Conservation (phyloP, 2,888 invertebrate species). For the Diarsia rubi region DNA sequence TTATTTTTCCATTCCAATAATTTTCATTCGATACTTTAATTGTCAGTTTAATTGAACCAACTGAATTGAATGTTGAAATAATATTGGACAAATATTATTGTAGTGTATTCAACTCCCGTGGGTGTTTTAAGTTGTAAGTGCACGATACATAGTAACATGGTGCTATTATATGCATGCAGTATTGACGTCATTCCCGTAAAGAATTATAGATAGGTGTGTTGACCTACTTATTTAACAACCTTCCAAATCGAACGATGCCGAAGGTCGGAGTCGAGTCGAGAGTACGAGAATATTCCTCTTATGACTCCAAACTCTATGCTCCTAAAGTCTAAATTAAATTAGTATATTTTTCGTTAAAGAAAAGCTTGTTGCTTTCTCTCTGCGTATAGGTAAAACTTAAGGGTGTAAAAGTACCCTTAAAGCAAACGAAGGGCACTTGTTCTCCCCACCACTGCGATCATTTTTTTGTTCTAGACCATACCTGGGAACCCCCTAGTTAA, state of each 20-base stretch:
- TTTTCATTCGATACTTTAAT: constrained; percentile 21
- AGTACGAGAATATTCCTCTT: too few species aligned
- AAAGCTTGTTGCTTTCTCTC: not conserved
- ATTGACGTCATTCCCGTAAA: not conserved
- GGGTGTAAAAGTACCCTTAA: too few species aligned
- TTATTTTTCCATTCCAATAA: constrained; percentile 22
- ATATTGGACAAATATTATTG: constrained; percentile 2
- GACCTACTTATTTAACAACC: not conserved
- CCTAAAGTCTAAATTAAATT: not conserved
- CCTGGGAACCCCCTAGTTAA: too few species aligned
- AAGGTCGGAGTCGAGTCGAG: not conserved
- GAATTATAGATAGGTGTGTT: not conserved
- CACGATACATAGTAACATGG: not conserved
- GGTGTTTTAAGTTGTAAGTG: not conserved
- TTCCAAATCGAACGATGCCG: not conserved
- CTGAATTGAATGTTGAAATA: constrained; percentile 10
- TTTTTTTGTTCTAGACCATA: too few species aligned
- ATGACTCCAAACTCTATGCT: too few species aligned
- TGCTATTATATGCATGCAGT: constrained; percentile 4
- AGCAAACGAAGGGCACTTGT: too few species aligned
- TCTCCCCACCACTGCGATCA: too few species aligned
- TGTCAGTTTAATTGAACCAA: constrained; percentile 11
- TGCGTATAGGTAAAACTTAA: not conserved
- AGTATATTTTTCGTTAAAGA: not conserved
- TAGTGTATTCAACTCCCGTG: constrained; percentile 7